These are phyloP conservation scores for Pseudococcus jackbeardsleyi DNA, from an alignment of 2,888 invertebrate species.

Conservation along the genomic window DNA sequence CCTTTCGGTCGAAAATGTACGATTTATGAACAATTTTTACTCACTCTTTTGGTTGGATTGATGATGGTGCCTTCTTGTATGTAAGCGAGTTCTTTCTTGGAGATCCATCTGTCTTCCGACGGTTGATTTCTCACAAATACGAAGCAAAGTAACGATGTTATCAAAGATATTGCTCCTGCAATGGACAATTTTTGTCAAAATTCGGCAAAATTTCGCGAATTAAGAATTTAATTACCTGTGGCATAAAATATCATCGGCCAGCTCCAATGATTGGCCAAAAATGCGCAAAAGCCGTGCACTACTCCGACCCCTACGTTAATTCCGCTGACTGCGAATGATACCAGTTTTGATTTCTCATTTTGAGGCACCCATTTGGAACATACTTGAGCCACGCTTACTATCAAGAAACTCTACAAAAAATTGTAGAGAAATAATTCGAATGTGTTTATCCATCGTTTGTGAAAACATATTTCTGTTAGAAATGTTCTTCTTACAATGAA, in stretches of 20 bases:
- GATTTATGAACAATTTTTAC: too few relatives aligned
- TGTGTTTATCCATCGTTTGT: too few relatives aligned
- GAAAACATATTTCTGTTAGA: too few relatives aligned
- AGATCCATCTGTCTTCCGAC: neutral
- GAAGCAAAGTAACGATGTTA: neutral
- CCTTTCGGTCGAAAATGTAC: too few relatives aligned
- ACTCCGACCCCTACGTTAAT: neutral
- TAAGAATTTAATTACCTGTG: neutral
- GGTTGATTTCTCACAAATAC: neutral
- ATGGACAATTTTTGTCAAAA: too few relatives aligned
- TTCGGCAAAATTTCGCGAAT: too few relatives aligned
- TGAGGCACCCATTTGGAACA: neutral
- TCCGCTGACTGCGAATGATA: neutral
- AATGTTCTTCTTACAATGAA: too few relatives aligned
- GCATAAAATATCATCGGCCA: neutral
- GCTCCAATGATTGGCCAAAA: neutral
- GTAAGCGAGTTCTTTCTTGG: neutral
- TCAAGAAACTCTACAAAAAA: neutral
- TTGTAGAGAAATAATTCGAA: neutral
- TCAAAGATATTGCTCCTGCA: neutral
- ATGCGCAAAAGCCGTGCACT: neutral
- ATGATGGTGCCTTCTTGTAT: neutral
- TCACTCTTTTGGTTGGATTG: too few relatives aligned
- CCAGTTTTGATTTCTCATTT: neutral
- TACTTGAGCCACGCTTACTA: neutral